Conservation (phyloP, 2,888 invertebrate species). For the Stenurella melanura region DNA sequence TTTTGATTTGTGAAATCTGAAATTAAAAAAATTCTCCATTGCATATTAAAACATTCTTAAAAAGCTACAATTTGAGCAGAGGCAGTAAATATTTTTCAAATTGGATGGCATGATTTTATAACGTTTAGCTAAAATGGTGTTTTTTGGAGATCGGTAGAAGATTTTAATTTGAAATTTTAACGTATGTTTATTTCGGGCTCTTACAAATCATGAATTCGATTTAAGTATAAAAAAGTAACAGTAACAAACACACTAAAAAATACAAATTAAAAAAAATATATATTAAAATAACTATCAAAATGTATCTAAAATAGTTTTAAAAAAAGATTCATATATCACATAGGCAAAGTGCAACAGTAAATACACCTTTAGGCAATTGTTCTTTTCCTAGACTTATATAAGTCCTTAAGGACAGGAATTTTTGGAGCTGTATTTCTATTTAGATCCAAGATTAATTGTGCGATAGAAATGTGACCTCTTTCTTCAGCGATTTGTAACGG, state of each 20-base stretch:
- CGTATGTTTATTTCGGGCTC: too few species aligned
- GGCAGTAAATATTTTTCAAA: too few species aligned
- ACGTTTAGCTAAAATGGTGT: too few species aligned
- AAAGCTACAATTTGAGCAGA: too few species aligned
- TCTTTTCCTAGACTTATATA: constrained; percentile 25
- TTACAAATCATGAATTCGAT: too few species aligned
- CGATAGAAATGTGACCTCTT: constrained; percentile 46
- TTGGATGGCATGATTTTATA: too few species aligned
- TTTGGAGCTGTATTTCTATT: constrained; percentile 38
- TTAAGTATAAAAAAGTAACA: background rate
- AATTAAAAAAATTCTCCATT: too few species aligned
- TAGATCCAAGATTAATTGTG: constrained; percentile 37
- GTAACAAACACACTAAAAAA: background rate
- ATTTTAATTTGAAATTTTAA: too few species aligned
- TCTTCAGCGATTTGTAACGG: constrained; percentile 54
- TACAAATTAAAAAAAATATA: constrained; percentile 3
- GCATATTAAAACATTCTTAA: too few species aligned
- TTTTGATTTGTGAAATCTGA: too few species aligned
- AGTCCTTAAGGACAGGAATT: constrained; percentile 44
- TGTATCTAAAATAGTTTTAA: background rate
- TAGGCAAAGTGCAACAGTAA: background rate
- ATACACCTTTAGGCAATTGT: background rate
- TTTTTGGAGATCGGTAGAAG: too few species aligned
- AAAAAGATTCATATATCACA: background rate
- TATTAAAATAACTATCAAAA: background rate